phyloP scores from a whole-genome alignment of 2,888 invertebrate species.

The Amphipyra berbera region DNA sequence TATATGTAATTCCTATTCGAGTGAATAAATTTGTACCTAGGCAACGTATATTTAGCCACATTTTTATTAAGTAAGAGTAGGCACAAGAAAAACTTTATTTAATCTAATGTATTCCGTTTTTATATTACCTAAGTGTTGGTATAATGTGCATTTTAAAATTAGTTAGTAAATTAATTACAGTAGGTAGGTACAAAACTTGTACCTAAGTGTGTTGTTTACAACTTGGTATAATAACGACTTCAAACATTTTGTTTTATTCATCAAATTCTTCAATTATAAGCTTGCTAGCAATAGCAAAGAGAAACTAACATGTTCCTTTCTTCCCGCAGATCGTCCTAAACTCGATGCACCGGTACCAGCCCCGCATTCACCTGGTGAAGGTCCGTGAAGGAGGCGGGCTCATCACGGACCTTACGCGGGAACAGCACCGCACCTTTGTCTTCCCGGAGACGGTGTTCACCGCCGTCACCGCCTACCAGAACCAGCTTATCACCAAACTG shows the following conservation, averaged over 20 bases:
- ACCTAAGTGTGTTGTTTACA: too few species aligned
- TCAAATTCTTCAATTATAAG: too few species aligned
- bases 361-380: slow-evolving; percentile 98
- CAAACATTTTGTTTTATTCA: too few species aligned
- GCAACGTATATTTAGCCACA: slow-evolving; percentile 6
- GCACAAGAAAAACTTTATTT: too few species aligned
- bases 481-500: slow-evolving; percentile 99
- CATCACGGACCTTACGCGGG: slow-evolving; percentile 96
- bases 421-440: slow-evolving; percentile 98
- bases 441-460: slow-evolving; percentile 99
- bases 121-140: too few species aligned
- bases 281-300: too few species aligned
- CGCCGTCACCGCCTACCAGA: slow-evolving; percentile 99
- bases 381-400: slow-evolving; percentile 90
- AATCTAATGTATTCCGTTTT: too few species aligned
- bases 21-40: slow-evolving; percentile 7
- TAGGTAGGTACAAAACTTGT: too few species aligned
- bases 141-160: too few species aligned
- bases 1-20: slow-evolving; percentile 22
- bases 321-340: slow-evolving; percentile 97
- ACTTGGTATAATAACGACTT: too few species aligned
- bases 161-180: too few species aligned
- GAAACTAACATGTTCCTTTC: too few species aligned
- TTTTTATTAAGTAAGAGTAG: slow-evolving; percentile 7
- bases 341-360: slow-evolving; percentile 99